Percentiles rank a stretch among this genome's conserved stretches.
Conservation (phyloP, 2,797 vertebrate genomes). For the Cichlasoma orientale region DNA sequence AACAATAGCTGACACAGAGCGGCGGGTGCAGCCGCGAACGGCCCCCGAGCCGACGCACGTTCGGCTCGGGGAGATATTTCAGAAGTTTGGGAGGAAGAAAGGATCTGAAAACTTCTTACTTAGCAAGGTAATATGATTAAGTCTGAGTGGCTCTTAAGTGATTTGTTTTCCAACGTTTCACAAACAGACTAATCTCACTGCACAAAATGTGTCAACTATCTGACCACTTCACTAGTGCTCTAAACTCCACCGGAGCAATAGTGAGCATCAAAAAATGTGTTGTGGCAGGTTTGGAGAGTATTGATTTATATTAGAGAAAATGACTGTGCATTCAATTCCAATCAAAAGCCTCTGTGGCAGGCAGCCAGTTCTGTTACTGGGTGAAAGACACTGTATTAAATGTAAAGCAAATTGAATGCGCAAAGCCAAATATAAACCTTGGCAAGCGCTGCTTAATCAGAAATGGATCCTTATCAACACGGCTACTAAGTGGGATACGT, state of each 20-base stretch:
- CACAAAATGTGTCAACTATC: constrained; percentile 44
- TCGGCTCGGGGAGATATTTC: not conserved
- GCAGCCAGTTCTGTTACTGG: constrained; percentile 73
- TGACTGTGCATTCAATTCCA: constrained; percentile 79
- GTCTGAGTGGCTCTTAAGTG: constrained; percentile 69
- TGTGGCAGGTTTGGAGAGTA: constrained; percentile 73
- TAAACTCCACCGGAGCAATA: constrained; percentile 48
- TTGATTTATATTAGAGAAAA: constrained; percentile 80
- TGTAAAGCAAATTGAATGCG: constrained; percentile 73
- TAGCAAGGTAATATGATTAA: constrained; percentile 68
- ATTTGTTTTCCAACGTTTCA: constrained; percentile 64
- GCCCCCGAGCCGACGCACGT: not conserved
- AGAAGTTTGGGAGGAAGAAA: constrained; percentile 37
- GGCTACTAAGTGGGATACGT: constrained; percentile 45
- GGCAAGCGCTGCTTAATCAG: constrained; percentile 61
- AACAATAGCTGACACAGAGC: not conserved
- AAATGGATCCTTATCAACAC: constrained; percentile 67
- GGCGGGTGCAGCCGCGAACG: not conserved
- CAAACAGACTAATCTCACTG: constrained; percentile 53
- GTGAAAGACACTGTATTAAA: constrained; percentile 73
- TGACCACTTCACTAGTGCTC: constrained; percentile 52
- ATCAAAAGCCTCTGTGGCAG: constrained; percentile 79
- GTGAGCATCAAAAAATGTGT: constrained; percentile 67
- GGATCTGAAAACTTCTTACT: constrained; percentile 67
- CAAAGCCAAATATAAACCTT: constrained; percentile 72